A percentile compares a stretch with the other conserved stretches of the same genome.
phyloP scores from a whole-genome alignment of 2,888 invertebrate species.

The Anodontia alba region DNA sequence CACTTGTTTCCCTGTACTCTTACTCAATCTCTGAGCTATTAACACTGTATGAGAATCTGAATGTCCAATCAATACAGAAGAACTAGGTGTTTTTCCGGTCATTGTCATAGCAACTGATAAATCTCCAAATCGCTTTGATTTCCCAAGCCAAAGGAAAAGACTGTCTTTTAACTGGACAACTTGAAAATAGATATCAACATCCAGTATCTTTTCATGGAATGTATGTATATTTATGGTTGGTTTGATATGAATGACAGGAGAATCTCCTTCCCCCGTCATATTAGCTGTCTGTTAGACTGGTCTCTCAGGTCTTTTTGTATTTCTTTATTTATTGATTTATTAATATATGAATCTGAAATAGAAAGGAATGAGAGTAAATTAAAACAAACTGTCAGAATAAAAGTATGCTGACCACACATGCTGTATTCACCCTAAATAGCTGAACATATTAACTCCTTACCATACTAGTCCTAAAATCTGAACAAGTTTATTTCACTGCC shows the following conservation, averaged over 20 bases:
- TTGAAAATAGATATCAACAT: constrained; percentile 71
- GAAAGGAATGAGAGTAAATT: too few species aligned
- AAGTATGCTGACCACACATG: too few species aligned
- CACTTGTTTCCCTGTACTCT: constrained; percentile 76
- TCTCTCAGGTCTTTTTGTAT: too few species aligned
- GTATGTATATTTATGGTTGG: constrained; percentile 56
- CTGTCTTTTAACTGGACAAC: constrained; percentile 73
- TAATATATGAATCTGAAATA: too few species aligned
- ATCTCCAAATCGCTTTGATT: constrained; percentile 67
- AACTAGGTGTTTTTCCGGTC: constrained; percentile 52
- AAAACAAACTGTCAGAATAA: too few species aligned
- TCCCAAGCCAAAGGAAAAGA: constrained; percentile 77
- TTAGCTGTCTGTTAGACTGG: too few species aligned
- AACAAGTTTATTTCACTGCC: too few species aligned
- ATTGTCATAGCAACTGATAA: constrained; percentile 77
- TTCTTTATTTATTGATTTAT: too few species aligned
- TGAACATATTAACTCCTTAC: too few species aligned
- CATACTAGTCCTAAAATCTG: too few species aligned
- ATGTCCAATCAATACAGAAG: constrained; percentile 66
- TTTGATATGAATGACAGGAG: constrained; percentile 11
- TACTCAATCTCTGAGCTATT: constrained; percentile 69
- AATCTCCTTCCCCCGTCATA: too few species aligned
- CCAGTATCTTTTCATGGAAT: constrained; percentile 68
- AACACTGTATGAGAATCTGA: constrained; percentile 64
- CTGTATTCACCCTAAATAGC: too few species aligned